These are phyloP conservation scores for Sturnira hondurensis DNA, from an alignment of 2,113 vertebrate species.

Conservation along the genomic window DNA sequence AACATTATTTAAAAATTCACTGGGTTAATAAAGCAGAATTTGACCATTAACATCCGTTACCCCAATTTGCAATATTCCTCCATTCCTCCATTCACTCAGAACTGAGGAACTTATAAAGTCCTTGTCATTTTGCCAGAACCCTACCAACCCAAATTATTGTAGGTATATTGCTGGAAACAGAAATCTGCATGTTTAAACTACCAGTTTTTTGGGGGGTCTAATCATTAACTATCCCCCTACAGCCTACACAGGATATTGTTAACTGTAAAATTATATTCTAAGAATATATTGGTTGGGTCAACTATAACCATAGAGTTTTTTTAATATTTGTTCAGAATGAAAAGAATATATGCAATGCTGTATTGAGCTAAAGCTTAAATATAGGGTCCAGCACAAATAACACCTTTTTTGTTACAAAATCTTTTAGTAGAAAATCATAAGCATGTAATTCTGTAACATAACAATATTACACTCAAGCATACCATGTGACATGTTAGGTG, in stretches of 20 bases:
- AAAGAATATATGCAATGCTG: background rate
- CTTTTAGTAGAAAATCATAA: too few species aligned
- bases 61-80: background rate
- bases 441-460: too few species aligned
- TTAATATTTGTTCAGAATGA: background rate
- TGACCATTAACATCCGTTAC: constrained; percentile 12
- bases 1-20: background rate
- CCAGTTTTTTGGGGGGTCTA: background rate
- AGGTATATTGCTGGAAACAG: background rate
- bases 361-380: constrained; percentile 5
- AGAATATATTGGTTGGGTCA: background rate
- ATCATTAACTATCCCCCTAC: background rate
- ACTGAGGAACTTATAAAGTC: background rate
- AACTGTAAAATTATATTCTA: background rate
- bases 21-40: background rate
- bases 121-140: background rate
- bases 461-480: too few species aligned
- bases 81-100: background rate
- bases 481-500: too few species aligned
- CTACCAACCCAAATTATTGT: background rate
- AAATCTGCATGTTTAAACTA: background rate
- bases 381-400: too few species aligned
- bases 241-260: background rate
- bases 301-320: background rate
- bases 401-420: too few species aligned